Evolutionary conservation across 2,797 vertebrate species (phyloP), one percentile per base, ranked within the genome.

Genomic region (Acanthiza pusilla): DNA sequence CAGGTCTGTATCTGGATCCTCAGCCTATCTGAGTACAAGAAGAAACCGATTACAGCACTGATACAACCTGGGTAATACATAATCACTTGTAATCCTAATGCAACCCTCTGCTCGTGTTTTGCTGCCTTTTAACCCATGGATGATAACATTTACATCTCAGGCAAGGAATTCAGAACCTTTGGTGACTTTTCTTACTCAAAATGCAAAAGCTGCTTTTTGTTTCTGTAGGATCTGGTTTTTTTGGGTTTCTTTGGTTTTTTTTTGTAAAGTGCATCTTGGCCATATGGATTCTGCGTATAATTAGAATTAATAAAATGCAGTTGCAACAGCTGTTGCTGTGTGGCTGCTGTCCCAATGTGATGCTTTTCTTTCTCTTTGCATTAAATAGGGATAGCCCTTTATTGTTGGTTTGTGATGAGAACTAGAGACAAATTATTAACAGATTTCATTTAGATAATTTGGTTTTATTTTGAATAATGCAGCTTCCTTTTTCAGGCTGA

Each of bases 41-140:
- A 78, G 89, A 92, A 93, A 93, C 38, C 1, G 70, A 92, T 97
- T 97, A 96, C 73, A 92, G 62, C 48, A 45, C 61, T 73, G 89
- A 36, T 89, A 81, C 79, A 84, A 84, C 82, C 79, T 88, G 62
- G 82, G 87, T 89, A 93, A 76, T 72, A 66, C 79, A 66, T 96
- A 96, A 96, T 95, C 94, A 73, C 76, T 93, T 95, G 92, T 96
- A 96, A 97, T 97, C 95, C 95, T 76, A 63, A 71, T 81, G 60
- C 91, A 79, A 25, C 82, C 88, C 88, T 89, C 91, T 94, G 89
- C 79, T 93, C 0, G 0, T 81, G 50, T 79, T 94, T 92, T 89
- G 66, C 73, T 93, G 73, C 76, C 61, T 81, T 91, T 89, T 96
- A 84, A 85, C 73, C n/a, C 40, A 11, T 4, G 48, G 78, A 18